Percentiles rank a stretch among this genome's conserved stretches.
Evolutionary conservation across 2,113 vertebrate genomes (phyloP).

Genomic region (Ardeotis arabs): DNA sequence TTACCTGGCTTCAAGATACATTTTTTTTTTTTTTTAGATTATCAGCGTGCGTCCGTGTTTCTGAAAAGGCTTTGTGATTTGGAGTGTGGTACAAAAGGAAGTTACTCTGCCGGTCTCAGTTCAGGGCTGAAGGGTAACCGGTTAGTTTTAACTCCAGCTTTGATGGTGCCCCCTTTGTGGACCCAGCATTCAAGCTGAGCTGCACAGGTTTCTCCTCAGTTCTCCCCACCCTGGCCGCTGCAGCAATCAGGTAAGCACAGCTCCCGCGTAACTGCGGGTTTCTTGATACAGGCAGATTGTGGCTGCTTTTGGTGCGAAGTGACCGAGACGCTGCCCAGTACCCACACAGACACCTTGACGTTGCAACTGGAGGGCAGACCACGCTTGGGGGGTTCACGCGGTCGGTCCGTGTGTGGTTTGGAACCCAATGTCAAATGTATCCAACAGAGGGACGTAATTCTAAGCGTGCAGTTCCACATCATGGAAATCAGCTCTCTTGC

Average conservation of each 20-base stretch:
- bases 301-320: background rate
- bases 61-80: background rate
- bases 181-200: background rate
- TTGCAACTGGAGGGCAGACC: background rate
- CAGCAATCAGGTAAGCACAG: background rate
- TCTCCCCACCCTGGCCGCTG: rapidly evolving
- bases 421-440: background rate
- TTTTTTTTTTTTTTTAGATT: background rate
- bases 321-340: background rate
- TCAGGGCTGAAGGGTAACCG: background rate
- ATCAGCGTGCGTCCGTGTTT: background rate
- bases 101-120: background rate
- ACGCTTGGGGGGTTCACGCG: background rate
- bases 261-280: background rate
- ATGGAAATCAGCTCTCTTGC: background rate
- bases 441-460: background rate
- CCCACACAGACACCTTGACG: background rate
- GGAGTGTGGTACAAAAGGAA: background rate
- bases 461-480: background rate
- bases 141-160: background rate
- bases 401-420: background rate
- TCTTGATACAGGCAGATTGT: background rate
- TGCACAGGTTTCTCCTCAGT: background rate
- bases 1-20: background rate
- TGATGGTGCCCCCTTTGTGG: background rate